These are phyloP conservation scores for Microplitis manilae DNA, from an alignment of 2,888 invertebrate species.

Conservation along the genomic window DNA sequence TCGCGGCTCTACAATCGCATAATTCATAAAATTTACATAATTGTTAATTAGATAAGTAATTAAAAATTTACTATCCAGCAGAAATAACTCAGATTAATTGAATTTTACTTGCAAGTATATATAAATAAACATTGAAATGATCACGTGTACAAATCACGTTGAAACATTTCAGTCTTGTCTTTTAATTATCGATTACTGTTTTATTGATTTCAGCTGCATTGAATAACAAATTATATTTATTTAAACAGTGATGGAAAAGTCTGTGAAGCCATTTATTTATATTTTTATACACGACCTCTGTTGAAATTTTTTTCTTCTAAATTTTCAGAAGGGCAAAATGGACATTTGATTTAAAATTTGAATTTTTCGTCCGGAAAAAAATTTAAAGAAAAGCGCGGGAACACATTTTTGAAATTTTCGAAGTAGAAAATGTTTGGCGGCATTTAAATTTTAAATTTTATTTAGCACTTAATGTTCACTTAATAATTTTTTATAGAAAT, in stretches of 20 bases:
- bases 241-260: not conserved
- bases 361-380: too few relatives aligned
- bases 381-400: too few relatives aligned
- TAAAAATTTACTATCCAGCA: not conserved
- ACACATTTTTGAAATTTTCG: too few relatives aligned
- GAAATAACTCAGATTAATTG: not conserved
- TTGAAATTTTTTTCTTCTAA: too few relatives aligned
- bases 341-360: too few relatives aligned
- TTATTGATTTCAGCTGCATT: not conserved
- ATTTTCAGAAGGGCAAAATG: too few relatives aligned
- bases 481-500: too few relatives aligned
- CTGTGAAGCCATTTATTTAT: too few relatives aligned
- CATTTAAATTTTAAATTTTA: too few relatives aligned
- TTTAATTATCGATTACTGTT: slow-evolving; percentile 37
- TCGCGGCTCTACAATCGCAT: not conserved
- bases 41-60: not conserved
- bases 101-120: not conserved
- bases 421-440: too few relatives aligned
- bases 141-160: slow-evolving; percentile 43
- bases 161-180: slow-evolving; percentile 19
- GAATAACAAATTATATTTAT: not conserved
- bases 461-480: too few relatives aligned
- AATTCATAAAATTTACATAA: not conserved
- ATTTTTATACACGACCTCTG: too few relatives aligned
- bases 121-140: slow-evolving; percentile 12